Evolutionary conservation across 2,113 vertebrate species (phyloP), one percentile per base, ranked within the genome.

Genomic region (Myodes glareolus): DNA sequence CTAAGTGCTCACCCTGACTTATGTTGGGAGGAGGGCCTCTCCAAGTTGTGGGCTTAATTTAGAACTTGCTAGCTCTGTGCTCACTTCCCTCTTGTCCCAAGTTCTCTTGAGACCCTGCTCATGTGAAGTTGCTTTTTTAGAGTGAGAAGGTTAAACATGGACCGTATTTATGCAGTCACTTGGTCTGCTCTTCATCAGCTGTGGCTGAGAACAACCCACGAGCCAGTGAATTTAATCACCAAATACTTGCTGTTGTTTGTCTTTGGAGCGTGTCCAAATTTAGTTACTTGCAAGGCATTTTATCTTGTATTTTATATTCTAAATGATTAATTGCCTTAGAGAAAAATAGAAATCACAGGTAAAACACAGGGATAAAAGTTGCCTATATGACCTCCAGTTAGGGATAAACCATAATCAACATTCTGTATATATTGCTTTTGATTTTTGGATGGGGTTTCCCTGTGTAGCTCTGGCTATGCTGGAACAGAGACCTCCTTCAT

Each of bases 321-420:
- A 52, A 95, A 36, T 91, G 93, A 94, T 50, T 96, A 82, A 78
- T 45, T 91, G 31, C 17, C 50, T 55, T 84, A 61, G 19, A 81
- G 67, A 82, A 42, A 85, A 94, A 94, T 3, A 80, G 58, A 92
- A 93, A 92, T 87, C 77, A 93, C 3, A 87, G 50, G 36, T 45
- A 67, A 77, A 96, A 68, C 65, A 80, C 45, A 73, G 55, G 88
- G 16, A 91, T 89, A 45, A 92, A 97, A 78, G 75, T 75, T n/a
- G 87, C 45, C 45, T 70, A 63, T 31, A 86, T 90, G 81, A 17
- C 33, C 8, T 33, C 45, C 0, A 19, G 73, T 68, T 55, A 86
- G 84, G 50, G 84, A 90, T 2, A 65, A 87, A 73, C 23, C 19
- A 52, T 45, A 55, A 33, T 76, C 70, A 90, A 72, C 0, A 73